phyloP scores from a whole-genome alignment of 2,888 invertebrate species.

The Deilephila elpenor region DNA sequence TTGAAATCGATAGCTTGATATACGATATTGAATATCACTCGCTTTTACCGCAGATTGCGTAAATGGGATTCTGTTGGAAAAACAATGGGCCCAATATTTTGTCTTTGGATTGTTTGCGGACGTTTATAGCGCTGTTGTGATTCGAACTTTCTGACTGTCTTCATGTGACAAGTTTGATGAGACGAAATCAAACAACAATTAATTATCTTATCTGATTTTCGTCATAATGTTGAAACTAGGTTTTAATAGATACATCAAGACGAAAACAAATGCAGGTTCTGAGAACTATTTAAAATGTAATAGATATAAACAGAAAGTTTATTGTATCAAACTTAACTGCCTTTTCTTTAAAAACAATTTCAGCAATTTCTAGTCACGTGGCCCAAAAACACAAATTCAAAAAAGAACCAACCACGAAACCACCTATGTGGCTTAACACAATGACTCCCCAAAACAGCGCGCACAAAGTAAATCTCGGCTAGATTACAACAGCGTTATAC shows the following conservation, averaged over 20 bases:
- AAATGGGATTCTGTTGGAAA: conserved; percentile 64
- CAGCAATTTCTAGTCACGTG: too few relatives aligned
- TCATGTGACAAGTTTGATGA: too few relatives aligned
- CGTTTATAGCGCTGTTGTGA: background rate
- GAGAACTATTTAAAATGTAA: too few relatives aligned
- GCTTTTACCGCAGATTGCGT: conserved; percentile 70
- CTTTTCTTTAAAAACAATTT: too few relatives aligned
- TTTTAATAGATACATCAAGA: too few relatives aligned
- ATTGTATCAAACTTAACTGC: too few relatives aligned
- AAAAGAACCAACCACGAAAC: background rate
- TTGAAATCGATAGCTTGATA: conserved; percentile 64
- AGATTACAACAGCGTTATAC: conserved; percentile 60
- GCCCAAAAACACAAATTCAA: background rate
- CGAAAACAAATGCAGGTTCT: too few relatives aligned
- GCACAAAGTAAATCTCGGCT: conserved; percentile 25
- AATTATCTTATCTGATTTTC: too few relatives aligned
- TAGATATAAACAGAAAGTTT: too few relatives aligned
- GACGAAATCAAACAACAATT: too few relatives aligned
- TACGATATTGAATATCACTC: conserved; percentile 59
- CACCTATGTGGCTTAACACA: background rate
- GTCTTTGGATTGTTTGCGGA: background rate
- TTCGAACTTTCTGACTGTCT: background rate
- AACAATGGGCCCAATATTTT: conserved; percentile 55
- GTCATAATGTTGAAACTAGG: too few relatives aligned
- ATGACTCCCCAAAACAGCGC: conserved; percentile 13